Evolutionary conservation across 2,113 vertebrate genomes (phyloP).

Genomic region (Emydura subglobosa): DNA sequence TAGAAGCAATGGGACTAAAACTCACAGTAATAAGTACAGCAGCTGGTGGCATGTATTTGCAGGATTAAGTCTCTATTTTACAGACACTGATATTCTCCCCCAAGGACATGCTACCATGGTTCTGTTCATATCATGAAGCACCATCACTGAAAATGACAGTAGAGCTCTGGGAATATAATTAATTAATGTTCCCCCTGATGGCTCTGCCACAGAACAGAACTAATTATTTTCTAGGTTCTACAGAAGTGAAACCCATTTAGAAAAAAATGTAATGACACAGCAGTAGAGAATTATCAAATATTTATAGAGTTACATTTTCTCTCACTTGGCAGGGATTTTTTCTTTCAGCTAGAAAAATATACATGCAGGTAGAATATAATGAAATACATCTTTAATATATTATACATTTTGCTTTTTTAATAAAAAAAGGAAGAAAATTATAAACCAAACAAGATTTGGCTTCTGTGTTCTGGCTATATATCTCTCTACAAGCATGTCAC

Average conservation of each 20-base stretch:
- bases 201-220: constrained; percentile 9
- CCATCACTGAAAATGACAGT: constrained; percentile 34
- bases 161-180: constrained; percentile 44
- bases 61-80: neutral
- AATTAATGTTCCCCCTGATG: constrained; percentile 34
- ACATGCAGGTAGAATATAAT: neutral
- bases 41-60: neutral
- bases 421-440: neutral
- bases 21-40: neutral
- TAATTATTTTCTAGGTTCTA: neutral
- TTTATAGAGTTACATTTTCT: neutral
- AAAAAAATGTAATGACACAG: constrained; percentile 12
- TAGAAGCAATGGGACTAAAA: neutral
- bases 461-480: rapidly evolving
- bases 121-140: constrained; percentile 22
- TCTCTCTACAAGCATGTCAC: neutral
- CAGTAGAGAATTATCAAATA: neutral
- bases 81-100: neutral
- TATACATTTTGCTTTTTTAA: neutral
- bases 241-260: neutral
- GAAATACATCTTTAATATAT: neutral
- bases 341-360: neutral
- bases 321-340: neutral
- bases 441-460: neutral
- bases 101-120: neutral